Conservation (phyloP, 2,113 vertebrate genomes). For the Glaucomys volans region DNA sequence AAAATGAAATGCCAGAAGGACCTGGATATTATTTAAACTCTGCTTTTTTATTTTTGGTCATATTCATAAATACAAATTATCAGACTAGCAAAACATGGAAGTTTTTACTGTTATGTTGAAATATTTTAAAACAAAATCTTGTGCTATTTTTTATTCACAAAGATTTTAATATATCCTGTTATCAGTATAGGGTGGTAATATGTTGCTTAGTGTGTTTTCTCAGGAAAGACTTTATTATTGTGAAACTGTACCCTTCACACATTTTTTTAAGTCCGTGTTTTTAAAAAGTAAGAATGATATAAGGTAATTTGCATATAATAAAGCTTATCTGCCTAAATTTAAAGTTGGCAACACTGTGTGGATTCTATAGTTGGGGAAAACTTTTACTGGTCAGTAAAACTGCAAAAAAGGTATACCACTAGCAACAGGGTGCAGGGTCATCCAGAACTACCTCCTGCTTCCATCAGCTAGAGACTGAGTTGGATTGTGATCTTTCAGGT, state of each 20-base stretch:
- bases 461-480: neutral
- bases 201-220: neutral
- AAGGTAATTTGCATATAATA: neutral
- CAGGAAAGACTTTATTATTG: neutral
- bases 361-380: neutral
- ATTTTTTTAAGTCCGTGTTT: neutral
- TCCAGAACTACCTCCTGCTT: neutral
- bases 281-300: neutral
- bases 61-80: conserved; percentile 15
- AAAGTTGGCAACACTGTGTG: neutral
- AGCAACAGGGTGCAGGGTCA: neutral
- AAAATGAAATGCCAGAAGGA: conserved; percentile 3
- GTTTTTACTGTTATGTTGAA: neutral
- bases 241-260: neutral
- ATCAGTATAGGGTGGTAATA: neutral
- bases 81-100: conserved; percentile 4
- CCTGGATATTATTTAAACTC: neutral
- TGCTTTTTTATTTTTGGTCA: neutral
- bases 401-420: neutral
- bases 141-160: neutral
- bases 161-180: neutral
- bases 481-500: neutral
- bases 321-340: neutral
- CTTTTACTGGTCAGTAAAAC: conserved; percentile 6
- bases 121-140: conserved; percentile 21